Conservation (phyloP, 2,113 vertebrate species). For the Casuarius casuarius region DNA sequence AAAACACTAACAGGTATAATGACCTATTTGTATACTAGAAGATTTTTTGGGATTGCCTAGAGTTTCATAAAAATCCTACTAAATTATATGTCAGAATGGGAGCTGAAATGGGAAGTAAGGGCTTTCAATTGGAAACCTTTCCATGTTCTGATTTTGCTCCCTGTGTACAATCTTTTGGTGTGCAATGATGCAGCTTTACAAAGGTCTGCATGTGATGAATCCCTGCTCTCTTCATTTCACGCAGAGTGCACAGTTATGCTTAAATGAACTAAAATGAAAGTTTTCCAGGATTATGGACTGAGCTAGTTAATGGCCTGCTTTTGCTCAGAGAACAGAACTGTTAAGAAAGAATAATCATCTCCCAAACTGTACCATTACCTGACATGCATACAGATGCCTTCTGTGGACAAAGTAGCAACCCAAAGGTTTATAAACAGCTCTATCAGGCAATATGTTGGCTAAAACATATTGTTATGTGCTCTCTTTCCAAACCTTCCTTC, state of each 20-base stretch:
- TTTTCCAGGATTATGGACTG: neutral
- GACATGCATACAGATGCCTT: neutral
- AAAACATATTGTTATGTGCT: accelerated
- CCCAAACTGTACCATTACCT: neutral
- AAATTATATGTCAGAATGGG: neutral
- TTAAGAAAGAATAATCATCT: neutral
- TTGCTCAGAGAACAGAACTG: neutral
- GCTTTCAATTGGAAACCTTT: neutral
- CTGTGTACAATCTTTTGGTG: neutral
- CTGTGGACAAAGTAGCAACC: neutral
- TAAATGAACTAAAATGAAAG: neutral
- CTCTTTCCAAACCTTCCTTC: neutral
- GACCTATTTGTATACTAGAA: neutral
- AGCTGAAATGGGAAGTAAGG: neutral
- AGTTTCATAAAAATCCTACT: neutral
- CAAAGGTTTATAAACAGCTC: neutral
- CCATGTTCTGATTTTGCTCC: neutral
- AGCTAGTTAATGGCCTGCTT: neutral
- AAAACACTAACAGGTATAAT: neutral
- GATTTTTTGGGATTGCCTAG: neutral
- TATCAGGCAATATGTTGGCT: neutral
- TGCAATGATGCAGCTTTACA: neutral
- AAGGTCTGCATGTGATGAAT: neutral
- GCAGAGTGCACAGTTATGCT: neutral
- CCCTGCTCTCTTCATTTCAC: neutral